A percentile compares a stretch with the other conserved stretches of the same genome.
These are phyloP conservation scores for Lepidotrigona ventralis DNA, from an alignment of 1,140 invertebrate genomes.

Conservation along the genomic window DNA sequence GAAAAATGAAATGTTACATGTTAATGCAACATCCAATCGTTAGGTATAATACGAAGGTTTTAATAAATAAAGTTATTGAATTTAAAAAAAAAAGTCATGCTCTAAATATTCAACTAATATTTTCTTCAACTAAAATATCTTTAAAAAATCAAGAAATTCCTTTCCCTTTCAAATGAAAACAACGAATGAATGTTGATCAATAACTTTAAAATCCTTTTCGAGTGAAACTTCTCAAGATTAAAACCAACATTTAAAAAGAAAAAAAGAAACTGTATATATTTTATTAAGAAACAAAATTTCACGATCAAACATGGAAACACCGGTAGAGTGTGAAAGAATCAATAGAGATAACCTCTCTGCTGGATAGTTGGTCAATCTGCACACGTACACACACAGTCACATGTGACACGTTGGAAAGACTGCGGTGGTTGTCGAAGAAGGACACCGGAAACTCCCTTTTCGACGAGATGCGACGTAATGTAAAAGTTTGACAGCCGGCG, in stretches of 20 bases:
- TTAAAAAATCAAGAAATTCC: too few relatives aligned
- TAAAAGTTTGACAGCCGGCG: constrained; percentile 15
- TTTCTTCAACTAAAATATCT: too few relatives aligned
- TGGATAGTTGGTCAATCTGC: neutral
- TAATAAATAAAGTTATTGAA: too few relatives aligned
- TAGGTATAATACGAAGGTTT: too few relatives aligned
- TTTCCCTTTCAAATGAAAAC: too few relatives aligned
- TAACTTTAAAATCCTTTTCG: neutral
- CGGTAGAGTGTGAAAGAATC: neutral
- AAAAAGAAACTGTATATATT: neutral
- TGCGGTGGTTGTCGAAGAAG: neutral
- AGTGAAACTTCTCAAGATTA: neutral
- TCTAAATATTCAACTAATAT: too few relatives aligned
- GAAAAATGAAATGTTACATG: too few relatives aligned
- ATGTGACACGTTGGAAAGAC: neutral
- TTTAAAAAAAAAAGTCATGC: too few relatives aligned
- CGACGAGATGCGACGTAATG: neutral
- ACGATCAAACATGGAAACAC: neutral
- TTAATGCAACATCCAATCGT: too few relatives aligned
- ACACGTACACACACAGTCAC: neutral
- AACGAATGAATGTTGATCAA: neutral
- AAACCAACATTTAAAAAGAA: neutral
- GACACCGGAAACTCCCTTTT: neutral
- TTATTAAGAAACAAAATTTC: too few relatives aligned
- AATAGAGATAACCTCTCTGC: neutral